phyloP scores from a whole-genome alignment of 2,113 vertebrate genomes.

The Nansenia antarctica region DNA sequence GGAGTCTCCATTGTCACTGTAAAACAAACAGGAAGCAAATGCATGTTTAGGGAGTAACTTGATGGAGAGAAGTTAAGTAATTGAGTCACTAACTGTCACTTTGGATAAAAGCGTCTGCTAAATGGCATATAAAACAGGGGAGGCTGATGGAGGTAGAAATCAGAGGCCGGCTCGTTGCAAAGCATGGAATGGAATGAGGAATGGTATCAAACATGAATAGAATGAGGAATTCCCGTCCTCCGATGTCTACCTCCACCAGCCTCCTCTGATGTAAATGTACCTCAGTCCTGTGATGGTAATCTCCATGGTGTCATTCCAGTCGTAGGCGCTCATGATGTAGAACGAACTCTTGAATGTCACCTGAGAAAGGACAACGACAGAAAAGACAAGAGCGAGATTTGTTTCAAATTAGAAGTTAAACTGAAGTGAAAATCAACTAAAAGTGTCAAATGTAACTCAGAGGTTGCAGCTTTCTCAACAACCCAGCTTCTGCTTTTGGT shows the following conservation, averaged over 20 bases:
- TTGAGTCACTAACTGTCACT: too few species aligned
- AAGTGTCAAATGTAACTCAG: too few species aligned
- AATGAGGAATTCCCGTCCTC: too few species aligned
- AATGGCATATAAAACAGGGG: too few species aligned
- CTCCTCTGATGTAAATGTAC: too few species aligned
- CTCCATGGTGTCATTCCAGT: conserved; percentile 58
- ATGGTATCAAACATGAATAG: too few species aligned
- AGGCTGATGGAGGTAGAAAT: too few species aligned
- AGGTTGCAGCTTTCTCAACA: not conserved
- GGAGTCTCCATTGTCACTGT: conserved; percentile 67
- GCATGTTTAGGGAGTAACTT: not conserved
- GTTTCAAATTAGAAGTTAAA: not conserved
- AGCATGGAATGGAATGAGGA: too few species aligned
- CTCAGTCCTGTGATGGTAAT: conserved; percentile 63
- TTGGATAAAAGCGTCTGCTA: too few species aligned
- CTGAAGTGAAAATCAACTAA: not conserved
- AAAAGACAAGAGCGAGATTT: not conserved
- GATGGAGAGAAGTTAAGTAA: too few species aligned
- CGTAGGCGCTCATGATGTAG: conserved; percentile 3
- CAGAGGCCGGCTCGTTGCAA: too few species aligned
- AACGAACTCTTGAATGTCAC: conserved; percentile 56
- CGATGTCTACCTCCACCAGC: too few species aligned
- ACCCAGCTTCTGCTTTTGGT: not conserved
- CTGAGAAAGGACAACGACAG: conserved; percentile 34
- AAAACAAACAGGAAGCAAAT: conserved; percentile 6